Conservation (phyloP, 2,113 vertebrate species). For the Danionella cerebrum region DNA sequence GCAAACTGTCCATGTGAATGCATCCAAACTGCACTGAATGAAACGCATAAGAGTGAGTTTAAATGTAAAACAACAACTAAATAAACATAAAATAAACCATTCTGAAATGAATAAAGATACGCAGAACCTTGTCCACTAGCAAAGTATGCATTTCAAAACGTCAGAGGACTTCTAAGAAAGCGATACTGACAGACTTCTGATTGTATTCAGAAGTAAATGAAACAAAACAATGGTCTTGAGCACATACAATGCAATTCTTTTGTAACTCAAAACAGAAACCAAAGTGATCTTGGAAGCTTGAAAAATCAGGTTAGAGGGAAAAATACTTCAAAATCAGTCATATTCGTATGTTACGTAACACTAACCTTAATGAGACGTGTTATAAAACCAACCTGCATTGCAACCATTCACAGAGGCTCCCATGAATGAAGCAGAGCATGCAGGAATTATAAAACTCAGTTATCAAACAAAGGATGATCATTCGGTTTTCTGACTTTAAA, state of each 20-base stretch:
- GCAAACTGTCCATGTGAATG: slow-evolving; percentile 51
- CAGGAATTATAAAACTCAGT: neutral
- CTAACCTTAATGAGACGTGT: slow-evolving; percentile 4
- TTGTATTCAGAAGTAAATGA: neutral
- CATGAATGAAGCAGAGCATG: neutral
- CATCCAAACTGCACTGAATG: slow-evolving; percentile 53
- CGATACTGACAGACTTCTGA: neutral
- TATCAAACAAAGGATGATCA: neutral
- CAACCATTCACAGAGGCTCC: neutral
- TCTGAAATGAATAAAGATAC: too few relatives aligned
- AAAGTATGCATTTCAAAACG: neutral
- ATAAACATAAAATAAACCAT: too few relatives aligned
- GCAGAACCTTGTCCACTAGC: too few relatives aligned
- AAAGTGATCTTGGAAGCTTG: neutral
- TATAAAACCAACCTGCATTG: slow-evolving; percentile 17
- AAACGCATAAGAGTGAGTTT: slow-evolving; percentile 34
- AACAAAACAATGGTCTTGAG: neutral
- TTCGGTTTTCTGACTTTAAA: neutral
- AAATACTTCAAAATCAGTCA: neutral
- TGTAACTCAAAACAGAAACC: slow-evolving; percentile 2
- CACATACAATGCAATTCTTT: neutral
- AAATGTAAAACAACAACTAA: slow-evolving; percentile 41
- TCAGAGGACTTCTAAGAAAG: neutral
- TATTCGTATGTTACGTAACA: neutral
- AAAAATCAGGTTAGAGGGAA: neutral